Percentiles rank a stretch among this genome's conserved stretches.
These are phyloP conservation scores for Acanthosoma haemorrhoidale DNA, from an alignment of 2,888 invertebrate genomes.

Conservation along the genomic window DNA sequence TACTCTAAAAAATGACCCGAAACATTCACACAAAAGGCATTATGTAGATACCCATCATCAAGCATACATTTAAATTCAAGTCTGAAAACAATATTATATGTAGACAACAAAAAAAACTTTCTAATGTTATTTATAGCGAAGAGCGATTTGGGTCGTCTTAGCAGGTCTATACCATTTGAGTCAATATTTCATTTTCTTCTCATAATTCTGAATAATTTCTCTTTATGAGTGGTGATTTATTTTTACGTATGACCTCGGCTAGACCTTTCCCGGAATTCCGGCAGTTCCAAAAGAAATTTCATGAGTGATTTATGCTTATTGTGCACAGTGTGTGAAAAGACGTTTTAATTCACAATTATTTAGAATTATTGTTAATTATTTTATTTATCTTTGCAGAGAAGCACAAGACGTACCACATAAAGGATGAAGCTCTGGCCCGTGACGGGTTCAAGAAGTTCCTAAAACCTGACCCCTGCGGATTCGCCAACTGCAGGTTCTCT, in stretches of 20 bases:
- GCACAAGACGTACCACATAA: constrained; percentile 96
- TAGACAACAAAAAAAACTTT: too few species aligned
- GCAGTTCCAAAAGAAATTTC: neutral
- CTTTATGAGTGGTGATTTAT: neutral
- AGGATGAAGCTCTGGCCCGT: constrained; percentile 88
- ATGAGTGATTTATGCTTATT: neutral
- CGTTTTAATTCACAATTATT: neutral
- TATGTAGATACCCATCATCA: too few species aligned
- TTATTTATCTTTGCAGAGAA: constrained; percentile 66
- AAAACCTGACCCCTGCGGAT: constrained; percentile 92
- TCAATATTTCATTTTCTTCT: neutral
- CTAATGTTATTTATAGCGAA: too few species aligned
- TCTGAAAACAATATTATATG: too few species aligned
- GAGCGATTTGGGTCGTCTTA: too few species aligned
- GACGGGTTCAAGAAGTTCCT: constrained; percentile 99
- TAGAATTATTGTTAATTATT: neutral
- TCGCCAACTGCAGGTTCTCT: constrained; percentile 87
- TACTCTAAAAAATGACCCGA: too few species aligned
- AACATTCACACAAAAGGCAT: too few species aligned
- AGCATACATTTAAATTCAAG: too few species aligned
- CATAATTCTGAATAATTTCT: neutral
- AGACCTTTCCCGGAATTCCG: neutral
- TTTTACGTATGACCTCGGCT: neutral
- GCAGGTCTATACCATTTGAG: neutral
- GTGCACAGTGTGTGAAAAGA: neutral